Evolutionary conservation across 2,797 vertebrate species (phyloP), one percentile per base, ranked within the genome.

Genomic region (Pogonophryne albipinna): DNA sequence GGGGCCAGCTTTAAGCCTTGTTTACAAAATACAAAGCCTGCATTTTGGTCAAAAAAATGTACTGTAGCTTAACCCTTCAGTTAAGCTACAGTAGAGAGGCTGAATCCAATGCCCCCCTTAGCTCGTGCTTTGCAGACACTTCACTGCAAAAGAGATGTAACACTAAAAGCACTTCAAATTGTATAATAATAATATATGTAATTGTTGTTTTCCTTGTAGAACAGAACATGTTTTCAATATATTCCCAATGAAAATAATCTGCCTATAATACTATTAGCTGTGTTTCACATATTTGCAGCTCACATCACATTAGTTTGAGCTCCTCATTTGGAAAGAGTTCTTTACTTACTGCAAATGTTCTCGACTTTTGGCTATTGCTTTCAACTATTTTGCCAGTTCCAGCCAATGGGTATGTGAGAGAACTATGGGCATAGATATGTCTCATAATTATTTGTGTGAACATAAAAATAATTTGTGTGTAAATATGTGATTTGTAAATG

Each of bases 1-100:
- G n/a, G 17, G 62, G 44, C 45, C 57, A 56, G 45, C 38, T 78
- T 44, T 38, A 59, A 53, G 53, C 60, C 58, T 76, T 76, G 46
- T 51, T 15, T 23, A 51, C 34, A 61, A 56, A 46, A 61, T 66
- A 27, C 27, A 27, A 27, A 27, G 27, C 27, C 27, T 38, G 34
- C 8, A 38, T 38, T 38, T 38, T 38, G 8, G 34, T 56, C 44
- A 71, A 59, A 17, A 59, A 46, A 71, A 71, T 27, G 11, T 20
- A 27, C 27, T 27, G 27, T 27, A 27, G 27, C 27, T 27, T 19
- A 49, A 61, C 20, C 12, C 50, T 67, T 62, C 56, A 44, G 44
- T 50, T 72, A 50, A 61, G 63, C 63, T 57, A 44, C 56, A 67
- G 57, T 8, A 31, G 20, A 66, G 68, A 5, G 66, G 14, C 23